Evolutionary conservation across 2,113 vertebrate genomes (phyloP), one percentile per base, ranked within the genome.

Genomic region (Halichoeres trimaculatus): DNA sequence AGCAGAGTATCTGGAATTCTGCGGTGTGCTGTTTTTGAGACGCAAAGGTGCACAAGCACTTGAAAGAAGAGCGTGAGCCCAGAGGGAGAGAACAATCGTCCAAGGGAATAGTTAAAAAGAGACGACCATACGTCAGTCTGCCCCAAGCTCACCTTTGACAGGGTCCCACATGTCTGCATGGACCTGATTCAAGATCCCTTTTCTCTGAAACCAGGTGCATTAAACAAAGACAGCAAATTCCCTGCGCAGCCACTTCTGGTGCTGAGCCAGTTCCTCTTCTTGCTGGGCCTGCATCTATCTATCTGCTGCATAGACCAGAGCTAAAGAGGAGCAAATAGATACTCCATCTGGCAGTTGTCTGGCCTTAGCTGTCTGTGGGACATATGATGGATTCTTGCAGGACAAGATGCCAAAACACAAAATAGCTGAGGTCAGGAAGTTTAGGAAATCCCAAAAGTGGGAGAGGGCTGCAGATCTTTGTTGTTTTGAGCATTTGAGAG

Each of bases 271-370:
- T 64, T 72, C 53, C 40, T 63, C 40, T 77, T 63, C 81, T 50
- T 62, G 35, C 23, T 35, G 57, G 57, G 74, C 45, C 67, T 81
- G 53, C 14, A 17, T 81, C 81, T 71, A 55, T 84, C 78, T 84
- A 63, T 72, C 80, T 79, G 56, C 66, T 74, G 65, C 61, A 73
- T 43, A 73, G 81, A 59, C 67, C 51, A 14, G 35, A 78, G 76
- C 79, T 80, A 87, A 84, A 89, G 83, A 82, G 78, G 47, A 85
- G 78, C 76, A 90, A 87, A 90, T 91, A 90, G 84, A 87, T 87
- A 69, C 22, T 14, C 87, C 91, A 90, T 91, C 87, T 92, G 91
- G 88, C 75, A 63, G 80, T 78, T 75, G 87, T 90, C 89, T 90
- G 83, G 89, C 85, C 82, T 69, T 45, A 70, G 80, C 79, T 70